Evolutionary conservation across 2,113 vertebrate genomes (phyloP).

Genomic region (Clarias magur): DNA sequence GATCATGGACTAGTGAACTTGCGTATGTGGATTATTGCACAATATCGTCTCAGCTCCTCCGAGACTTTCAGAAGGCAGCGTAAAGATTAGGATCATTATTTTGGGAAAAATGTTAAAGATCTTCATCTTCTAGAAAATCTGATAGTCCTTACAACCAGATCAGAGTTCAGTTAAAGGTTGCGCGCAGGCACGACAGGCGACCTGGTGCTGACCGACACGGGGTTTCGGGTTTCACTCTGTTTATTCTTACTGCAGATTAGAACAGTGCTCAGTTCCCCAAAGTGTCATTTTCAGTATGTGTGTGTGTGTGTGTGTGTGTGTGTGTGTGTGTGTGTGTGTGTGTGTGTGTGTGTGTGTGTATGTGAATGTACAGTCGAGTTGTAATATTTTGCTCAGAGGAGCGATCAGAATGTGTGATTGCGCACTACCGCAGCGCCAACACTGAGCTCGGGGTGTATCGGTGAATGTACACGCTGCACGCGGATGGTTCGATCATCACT

Average conservation of each 20-base stretch:
- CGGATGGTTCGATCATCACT: no score
- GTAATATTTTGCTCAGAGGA: neutral
- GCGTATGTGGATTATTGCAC: neutral
- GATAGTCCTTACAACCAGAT: neutral
- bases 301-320: neutral
- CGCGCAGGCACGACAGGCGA: neutral
- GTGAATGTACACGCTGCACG: neutral
- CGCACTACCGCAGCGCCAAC: neutral
- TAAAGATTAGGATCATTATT: neutral
- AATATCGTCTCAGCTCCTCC: neutral
- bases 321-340: no score
- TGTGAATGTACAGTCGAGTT: neutral
- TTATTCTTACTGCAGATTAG: no score
- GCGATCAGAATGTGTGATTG: neutral
- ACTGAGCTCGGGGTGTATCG: neutral
- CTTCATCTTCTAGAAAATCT: neutral
- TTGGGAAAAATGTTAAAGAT: neutral
- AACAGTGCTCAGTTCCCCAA: neutral
- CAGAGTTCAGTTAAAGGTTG: neutral
- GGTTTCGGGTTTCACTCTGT: neutral
- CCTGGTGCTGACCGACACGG: neutral
- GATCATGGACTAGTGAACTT: neutral
- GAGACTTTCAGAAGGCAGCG: neutral
- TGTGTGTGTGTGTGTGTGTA: neutral
- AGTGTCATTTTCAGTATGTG: neutral